Base-by-base conservation (phyloP, 2,888 invertebrate species). In the Physocephala rufipes region DNA sequence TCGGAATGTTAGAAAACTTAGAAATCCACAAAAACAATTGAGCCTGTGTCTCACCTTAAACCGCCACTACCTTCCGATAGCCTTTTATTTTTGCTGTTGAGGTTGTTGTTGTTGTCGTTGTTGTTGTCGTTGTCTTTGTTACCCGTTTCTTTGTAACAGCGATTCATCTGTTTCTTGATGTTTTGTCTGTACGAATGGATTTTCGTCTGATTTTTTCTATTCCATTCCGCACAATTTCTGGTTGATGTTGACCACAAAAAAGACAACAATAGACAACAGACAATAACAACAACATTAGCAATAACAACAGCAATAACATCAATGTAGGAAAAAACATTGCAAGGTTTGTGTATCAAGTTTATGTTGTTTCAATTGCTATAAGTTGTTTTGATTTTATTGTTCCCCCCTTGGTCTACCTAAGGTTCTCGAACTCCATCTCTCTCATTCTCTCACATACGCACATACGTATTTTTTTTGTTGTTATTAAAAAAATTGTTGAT, bases 141-240 rank as follows among this genome's bases (percentile, higher is more conserved):
- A 36, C 5, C 36, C 5, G 9, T 36, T 36, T 36, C 36, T 36
- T 36, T 9, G 36, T 36, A 36, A 36, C 36, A 36, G 36, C 36
- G 36, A 36, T 36, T 36, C 36, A 36, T 36, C 58, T 19, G 63
- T 45, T 36, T 63, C 16, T 26, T 59, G 63, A 47, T 63, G 63
- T 63, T 45, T n/a, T 43, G 36, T 26, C 49, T 28, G 24, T 26
- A 24, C 58, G 58, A 58, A 15, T 28, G 24, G 26, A 15, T 43
- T 68, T 61, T 61, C 43, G 24, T 61, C 49, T 47, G 61, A 49
- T 49, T 47, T 68, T 36, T 36, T 36, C 36, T 36, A 61, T 68
- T 61, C 61, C 59, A 68, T 59, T 30, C 49, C 61, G 61, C 61
- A 51, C 59, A 68, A 61, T 68, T 68, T 61, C 61, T 59, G 58